Percentiles rank a stretch among this genome's conserved stretches.
phyloP scores from a whole-genome alignment of 2,113 vertebrate genomes.

The Eleginops maclovinus region DNA sequence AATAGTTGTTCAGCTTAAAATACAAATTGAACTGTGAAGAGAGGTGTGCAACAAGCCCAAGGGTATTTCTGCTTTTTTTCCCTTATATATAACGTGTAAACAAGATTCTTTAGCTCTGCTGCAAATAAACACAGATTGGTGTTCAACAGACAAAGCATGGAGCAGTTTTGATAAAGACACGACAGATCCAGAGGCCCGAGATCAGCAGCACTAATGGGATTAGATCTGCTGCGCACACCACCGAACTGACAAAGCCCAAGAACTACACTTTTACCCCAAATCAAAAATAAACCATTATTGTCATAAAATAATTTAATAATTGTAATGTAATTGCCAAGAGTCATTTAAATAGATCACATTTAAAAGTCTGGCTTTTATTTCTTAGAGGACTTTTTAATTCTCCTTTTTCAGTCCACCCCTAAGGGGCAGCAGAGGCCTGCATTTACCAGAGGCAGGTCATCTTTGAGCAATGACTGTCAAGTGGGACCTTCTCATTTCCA shows the following conservation, averaged over 20 bases:
- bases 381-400: background rate
- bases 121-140: conserved; percentile 34
- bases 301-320: background rate
- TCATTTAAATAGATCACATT: conserved; percentile 2
- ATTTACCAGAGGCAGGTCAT: conserved; percentile 46
- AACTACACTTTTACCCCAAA: conserved; percentile 18
- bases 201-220: conserved; percentile 68
- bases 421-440: conserved; percentile 83
- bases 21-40: conserved; percentile 7
- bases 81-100: conserved; percentile 35
- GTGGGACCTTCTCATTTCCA: conserved; percentile 25
- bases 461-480: conserved; percentile 44
- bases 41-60: background rate
- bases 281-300: conserved; percentile 1
- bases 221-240: conserved; percentile 51
- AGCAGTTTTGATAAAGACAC: conserved; percentile 69
- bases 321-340: background rate
- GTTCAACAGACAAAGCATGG: conserved; percentile 48
- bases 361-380: background rate
- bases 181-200: conserved; percentile 48
- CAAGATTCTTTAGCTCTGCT: conserved; percentile 50
- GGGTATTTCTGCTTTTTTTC: conserved; percentile 18
- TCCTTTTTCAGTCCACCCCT: conserved; percentile 60
- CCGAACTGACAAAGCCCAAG: conserved; percentile 1
- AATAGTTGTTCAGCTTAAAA: conserved; percentile 15